Base-by-base conservation (phyloP, 2,888 invertebrate genomes). In the Prosopocoilus inquinatus region DNA sequence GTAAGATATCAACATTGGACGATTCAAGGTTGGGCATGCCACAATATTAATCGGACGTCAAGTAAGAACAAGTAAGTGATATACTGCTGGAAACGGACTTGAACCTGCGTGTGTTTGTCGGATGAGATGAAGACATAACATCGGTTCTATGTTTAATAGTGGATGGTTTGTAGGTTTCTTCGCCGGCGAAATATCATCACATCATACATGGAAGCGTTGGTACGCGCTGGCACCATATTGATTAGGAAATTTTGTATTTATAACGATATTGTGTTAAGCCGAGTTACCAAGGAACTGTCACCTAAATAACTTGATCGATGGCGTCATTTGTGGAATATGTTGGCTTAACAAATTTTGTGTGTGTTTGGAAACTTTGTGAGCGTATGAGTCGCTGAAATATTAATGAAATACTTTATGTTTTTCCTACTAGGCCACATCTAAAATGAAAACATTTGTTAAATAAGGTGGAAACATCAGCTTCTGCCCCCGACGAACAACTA, bases 1-100 rank as follows among this genome's bases (percentile, higher is more conserved):
- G 59, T 55, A 59, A 70, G 71, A 69, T 70, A 73, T 70, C 70
- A 70, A 67, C 66, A 61, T 58, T 61, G 61, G 64, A 56, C 58
- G 61, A 63, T 71, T 64, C 70, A 68, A 71, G 72, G 70, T 64
- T 71, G 71, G 71, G 70, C 75, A 76, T 76, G 75, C 75, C 74
- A 75, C 72, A 75, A 76, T 76, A 78, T 78, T 77, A 78, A 78
- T 78, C 75, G 76, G 70, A 70, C 72, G 76, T 76, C 77, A 77
- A 70, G 71, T 69, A 69, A 66, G 75, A 77, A 77, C 77, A 77
- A 76, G 74, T 70, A 73, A 72, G 76, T 76, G 76, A 77, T 77
- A 76, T 76, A 77, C 73, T 75, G 75, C 73, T 75, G 72, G 74
- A 76, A 75, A 75, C 71, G 74, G 73, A 74, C 72, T 71, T 68